Evolutionary conservation across 2,113 vertebrate species (phyloP).

Genomic region (Psammodynastes pulverulentus): DNA sequence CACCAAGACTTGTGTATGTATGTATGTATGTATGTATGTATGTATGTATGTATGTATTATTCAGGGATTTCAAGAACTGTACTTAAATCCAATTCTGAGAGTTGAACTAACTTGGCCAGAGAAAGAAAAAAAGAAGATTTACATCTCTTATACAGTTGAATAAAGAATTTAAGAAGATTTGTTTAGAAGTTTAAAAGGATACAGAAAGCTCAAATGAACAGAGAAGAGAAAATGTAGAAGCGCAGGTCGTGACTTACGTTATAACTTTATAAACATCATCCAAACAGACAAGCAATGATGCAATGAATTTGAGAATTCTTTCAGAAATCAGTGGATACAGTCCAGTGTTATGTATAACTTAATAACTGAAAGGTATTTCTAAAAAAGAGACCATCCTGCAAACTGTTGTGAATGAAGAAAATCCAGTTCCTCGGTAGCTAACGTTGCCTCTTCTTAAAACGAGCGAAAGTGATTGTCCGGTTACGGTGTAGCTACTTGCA

Average conservation of each 20-base stretch:
- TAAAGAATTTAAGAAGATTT: constrained; percentile 29
- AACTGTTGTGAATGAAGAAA: constrained; percentile 35
- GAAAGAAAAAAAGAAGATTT: not conserved
- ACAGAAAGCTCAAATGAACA: not conserved
- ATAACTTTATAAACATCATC: not conserved
- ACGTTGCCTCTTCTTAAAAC: constrained; percentile 40
- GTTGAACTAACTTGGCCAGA: no score
- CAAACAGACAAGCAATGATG: not conserved
- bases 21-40: no score
- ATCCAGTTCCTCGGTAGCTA: constrained; percentile 29
- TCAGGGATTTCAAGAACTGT: not conserved
- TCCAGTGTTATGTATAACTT: constrained; percentile 1
- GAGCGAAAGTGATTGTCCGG: constrained; percentile 47
- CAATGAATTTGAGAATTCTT: not conserved
- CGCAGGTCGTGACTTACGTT: not conserved
- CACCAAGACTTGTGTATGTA: no score
- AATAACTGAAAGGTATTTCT: not conserved
- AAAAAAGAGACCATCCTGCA: not conserved
- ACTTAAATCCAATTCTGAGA: not conserved
- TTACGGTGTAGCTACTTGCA: constrained; percentile 48
- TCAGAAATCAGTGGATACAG: constrained; percentile 26
- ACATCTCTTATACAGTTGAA: not conserved
- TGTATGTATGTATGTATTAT: no score
- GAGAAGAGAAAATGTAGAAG: not conserved
- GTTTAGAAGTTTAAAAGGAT: not conserved